Evolutionary conservation across 2,888 invertebrate species (phyloP).

Genomic region (Limnephilus auricula): DNA sequence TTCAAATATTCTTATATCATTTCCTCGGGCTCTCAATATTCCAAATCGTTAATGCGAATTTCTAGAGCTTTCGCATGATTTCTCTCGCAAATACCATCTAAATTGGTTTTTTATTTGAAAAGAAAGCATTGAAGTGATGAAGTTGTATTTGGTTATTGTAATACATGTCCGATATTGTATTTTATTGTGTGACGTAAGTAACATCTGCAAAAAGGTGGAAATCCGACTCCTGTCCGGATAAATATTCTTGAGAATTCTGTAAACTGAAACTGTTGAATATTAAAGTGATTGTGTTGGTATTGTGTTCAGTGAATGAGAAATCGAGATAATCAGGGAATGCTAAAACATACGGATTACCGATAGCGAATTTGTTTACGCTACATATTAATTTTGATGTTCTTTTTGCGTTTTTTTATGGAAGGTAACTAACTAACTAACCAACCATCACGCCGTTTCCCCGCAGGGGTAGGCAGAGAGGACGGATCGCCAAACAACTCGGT

Average conservation of each 20-base stretch:
- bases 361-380: not conserved
- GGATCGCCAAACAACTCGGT: too few relatives aligned
- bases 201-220: slow-evolving; percentile 11
- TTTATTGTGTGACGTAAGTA: slow-evolving; percentile 30
- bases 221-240: slow-evolving; percentile 3
- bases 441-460: too few relatives aligned
- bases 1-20: slow-evolving; percentile 9
- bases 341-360: not conserved
- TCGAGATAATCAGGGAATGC: not conserved
- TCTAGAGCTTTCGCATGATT: not conserved
- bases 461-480: too few relatives aligned
- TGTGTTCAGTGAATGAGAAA: not conserved
- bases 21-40: not conserved
- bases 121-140: slow-evolving; percentile 28
- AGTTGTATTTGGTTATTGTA: slow-evolving; percentile 38
- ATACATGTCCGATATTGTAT: slow-evolving; percentile 28
- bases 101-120: slow-evolving; percentile 29
- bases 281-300: slow-evolving; percentile 2
- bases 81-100: slow-evolving; percentile 2
- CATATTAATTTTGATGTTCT: too few relatives aligned
- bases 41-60: slow-evolving; percentile 16
- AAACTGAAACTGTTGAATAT: slow-evolving; percentile 33
- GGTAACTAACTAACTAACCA: too few relatives aligned
- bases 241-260: slow-evolving; percentile 1
- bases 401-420: too few relatives aligned